Percentiles rank a stretch among this genome's conserved stretches.
Evolutionary conservation across 2,113 vertebrate species (phyloP).

Genomic region (Galeopterus variegatus): DNA sequence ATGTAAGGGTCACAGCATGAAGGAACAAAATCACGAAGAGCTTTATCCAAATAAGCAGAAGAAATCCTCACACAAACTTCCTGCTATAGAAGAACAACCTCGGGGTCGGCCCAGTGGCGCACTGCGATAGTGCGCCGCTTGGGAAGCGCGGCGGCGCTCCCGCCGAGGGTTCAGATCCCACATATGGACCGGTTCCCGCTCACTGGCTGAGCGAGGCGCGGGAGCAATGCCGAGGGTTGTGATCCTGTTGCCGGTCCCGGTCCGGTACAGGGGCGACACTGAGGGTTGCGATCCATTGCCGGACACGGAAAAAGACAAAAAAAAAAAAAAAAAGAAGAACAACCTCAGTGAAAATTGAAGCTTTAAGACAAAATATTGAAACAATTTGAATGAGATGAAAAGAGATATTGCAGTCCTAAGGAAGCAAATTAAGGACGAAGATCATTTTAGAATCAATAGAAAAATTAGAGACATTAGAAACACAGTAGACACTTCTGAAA

Average conservation of each 20-base stretch:
- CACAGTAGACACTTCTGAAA: slow-evolving; percentile 18
- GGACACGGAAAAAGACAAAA: too few species aligned
- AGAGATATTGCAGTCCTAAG: not conserved
- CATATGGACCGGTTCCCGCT: too few species aligned
- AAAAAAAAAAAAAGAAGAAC: too few species aligned
- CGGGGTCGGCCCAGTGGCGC: too few species aligned
- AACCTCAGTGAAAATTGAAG: slow-evolving; percentile 17
- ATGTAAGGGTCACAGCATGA: not conserved
- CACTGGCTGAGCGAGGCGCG: too few species aligned
- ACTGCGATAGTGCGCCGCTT: too few species aligned
- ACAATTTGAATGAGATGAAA: slow-evolving; percentile 30
- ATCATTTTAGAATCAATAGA: slow-evolving; percentile 47
- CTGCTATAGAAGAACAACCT: slow-evolving; percentile 13
- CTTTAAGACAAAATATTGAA: slow-evolving; percentile 43
- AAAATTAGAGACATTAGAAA: slow-evolving; percentile 49
- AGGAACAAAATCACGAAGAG: not conserved
- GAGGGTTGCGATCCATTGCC: too few species aligned
- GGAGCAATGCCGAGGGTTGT: too few species aligned
- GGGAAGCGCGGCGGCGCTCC: too few species aligned
- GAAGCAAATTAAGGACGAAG: not conserved
- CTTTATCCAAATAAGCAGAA: not conserved
- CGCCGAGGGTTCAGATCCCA: too few species aligned
- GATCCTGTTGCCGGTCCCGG: too few species aligned
- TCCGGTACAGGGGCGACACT: too few species aligned
- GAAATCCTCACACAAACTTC: not conserved